These are phyloP conservation scores for Karalla daura DNA, from an alignment of 2,797 vertebrate genomes.

Conservation along the genomic window DNA sequence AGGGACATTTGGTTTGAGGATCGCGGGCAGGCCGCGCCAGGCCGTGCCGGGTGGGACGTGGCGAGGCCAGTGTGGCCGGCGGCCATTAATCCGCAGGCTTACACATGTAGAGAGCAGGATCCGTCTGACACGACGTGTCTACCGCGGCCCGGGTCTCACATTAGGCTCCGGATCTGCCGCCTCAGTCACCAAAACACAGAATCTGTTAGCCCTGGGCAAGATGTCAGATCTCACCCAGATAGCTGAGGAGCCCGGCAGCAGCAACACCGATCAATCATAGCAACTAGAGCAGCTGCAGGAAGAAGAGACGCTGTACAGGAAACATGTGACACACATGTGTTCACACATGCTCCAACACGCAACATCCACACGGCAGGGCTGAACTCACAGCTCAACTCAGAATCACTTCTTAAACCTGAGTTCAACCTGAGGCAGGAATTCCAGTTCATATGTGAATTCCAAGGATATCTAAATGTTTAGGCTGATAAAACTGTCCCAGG, in stretches of 20 bases:
- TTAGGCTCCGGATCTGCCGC: slow-evolving; percentile 36
- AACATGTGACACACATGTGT: slow-evolving; percentile 63
- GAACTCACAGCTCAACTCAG: too few species aligned
- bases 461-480: too few species aligned
- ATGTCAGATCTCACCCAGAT: slow-evolving; percentile 36
- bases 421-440: too few species aligned
- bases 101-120: slow-evolving; percentile 61
- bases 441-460: too few species aligned
- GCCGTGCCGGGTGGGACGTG: slow-evolving; percentile 32
- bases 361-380: slow-evolving; percentile 10
- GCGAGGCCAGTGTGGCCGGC: slow-evolving; percentile 56
- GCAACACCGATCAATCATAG: slow-evolving; percentile 37
- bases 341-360: slow-evolving; percentile 42
- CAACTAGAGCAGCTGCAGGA: slow-evolving; percentile 42
- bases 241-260: slow-evolving; percentile 19
- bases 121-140: slow-evolving; percentile 52
- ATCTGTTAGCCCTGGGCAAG: slow-evolving; percentile 12
- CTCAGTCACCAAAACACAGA: slow-evolving; percentile 9
- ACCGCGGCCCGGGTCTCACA: slow-evolving; percentile 44
- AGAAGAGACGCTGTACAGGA: slow-evolving; percentile 53
- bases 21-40: slow-evolving; percentile 31
- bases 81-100: slow-evolving; percentile 66
- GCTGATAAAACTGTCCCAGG: too few species aligned
- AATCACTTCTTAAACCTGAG: too few species aligned
- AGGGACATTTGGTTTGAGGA: slow-evolving; percentile 74